Percentiles rank a stretch among this genome's conserved stretches.
phyloP scores from a whole-genome alignment of 2,888 invertebrate genomes.

The Sipha maydis region DNA sequence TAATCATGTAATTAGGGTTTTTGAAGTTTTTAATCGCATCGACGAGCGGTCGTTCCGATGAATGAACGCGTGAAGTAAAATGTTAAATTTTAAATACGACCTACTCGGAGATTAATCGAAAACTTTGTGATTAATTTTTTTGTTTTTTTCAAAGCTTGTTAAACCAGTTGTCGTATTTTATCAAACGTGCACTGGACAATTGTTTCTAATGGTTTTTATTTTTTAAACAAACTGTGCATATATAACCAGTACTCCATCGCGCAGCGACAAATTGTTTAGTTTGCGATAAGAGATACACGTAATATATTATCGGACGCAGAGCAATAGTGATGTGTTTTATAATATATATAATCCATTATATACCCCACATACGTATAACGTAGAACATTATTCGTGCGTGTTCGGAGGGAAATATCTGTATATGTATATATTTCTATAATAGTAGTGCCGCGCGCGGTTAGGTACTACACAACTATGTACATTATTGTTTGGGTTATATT shows the following conservation, averaged over 20 bases:
- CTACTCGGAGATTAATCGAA: not conserved
- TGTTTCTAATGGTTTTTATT: constrained; percentile 22
- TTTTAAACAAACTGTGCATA: constrained; percentile 11
- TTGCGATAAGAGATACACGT: constrained; percentile 24
- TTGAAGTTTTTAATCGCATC: not conserved
- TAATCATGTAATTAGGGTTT: not conserved
- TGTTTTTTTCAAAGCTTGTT: not conserved
- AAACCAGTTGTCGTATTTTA: constrained; percentile 12
- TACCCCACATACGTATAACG: not conserved
- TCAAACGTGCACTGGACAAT: constrained; percentile 1
- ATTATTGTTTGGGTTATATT: constrained; percentile 1
- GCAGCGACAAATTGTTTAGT: constrained; percentile 36
- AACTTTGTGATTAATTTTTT: not conserved
- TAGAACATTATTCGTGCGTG: not conserved
- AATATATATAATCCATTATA: constrained; percentile 11
- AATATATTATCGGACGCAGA: not conserved
- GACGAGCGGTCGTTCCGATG: not conserved
- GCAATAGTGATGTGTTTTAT: constrained; percentile 3
- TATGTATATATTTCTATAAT: no score
- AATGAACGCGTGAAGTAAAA: not conserved
- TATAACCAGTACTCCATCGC: not conserved
- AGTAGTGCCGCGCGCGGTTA: constrained; percentile 21
- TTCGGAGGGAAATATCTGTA: not conserved
- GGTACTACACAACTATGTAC: not conserved
- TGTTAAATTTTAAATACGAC: not conserved